Percentiles rank a stretch among this genome's conserved stretches.
These are phyloP conservation scores for Clarias laeviceps DNA, from an alignment of 2,797 vertebrate genomes.

Conservation along the genomic window DNA sequence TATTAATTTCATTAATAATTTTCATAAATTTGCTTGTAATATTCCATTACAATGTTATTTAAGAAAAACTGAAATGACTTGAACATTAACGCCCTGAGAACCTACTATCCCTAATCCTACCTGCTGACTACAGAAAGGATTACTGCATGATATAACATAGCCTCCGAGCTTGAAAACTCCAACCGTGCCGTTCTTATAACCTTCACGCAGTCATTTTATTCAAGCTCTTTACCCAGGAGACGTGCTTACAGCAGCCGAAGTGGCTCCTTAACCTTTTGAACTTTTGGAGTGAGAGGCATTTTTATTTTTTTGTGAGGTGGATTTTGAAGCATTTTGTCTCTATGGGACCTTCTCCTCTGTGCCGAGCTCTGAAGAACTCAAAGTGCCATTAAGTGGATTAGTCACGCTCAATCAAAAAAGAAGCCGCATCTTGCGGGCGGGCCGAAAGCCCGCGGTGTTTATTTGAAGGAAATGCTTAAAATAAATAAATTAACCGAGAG, in stretches of 20 bases:
- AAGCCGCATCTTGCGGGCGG: constrained; percentile 42
- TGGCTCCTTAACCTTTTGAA: constrained; percentile 5
- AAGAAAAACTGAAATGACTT: background rate
- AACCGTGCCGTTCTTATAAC: background rate
- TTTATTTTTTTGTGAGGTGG: background rate
- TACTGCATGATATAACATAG: constrained; percentile 1
- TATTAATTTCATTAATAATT: background rate
- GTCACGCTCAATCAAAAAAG: constrained; percentile 50
- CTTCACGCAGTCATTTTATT: background rate
- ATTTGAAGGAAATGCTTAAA: constrained; percentile 51
- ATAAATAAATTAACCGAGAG: constrained; percentile 57
- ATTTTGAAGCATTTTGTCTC: background rate
- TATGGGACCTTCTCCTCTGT: background rate
- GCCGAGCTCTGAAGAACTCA: constrained; percentile 20
- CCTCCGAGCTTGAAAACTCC: background rate
- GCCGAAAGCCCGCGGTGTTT: constrained; percentile 43
- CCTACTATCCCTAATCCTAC: constrained; percentile 14
- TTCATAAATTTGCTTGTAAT: background rate
- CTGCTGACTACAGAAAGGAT: constrained; percentile 36
- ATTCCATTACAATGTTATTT: background rate
- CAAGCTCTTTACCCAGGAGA: background rate
- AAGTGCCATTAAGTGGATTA: constrained; percentile 55
- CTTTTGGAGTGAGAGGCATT: background rate
- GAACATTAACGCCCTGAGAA: background rate
- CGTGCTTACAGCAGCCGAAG: background rate